Conservation (phyloP, 2,888 invertebrate species). For the Lasioglossum figueresi region DNA sequence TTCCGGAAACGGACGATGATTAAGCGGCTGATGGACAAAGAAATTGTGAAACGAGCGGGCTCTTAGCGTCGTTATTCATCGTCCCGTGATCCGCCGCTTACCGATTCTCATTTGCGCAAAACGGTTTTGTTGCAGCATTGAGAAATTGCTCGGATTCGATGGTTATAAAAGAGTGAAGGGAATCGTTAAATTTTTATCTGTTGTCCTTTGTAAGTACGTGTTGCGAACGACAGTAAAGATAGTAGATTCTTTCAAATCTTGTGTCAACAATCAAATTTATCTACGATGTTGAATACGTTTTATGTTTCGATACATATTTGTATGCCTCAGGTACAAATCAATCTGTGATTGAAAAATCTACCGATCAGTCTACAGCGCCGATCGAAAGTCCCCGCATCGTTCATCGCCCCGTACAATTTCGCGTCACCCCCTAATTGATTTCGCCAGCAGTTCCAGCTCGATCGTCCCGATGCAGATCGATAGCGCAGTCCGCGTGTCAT, state of each 20-base stretch:
- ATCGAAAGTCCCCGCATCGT: neutral
- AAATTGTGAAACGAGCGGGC: neutral
- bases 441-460: neutral
- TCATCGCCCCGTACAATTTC: neutral
- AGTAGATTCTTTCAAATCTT: no score
- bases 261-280: no score
- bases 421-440: neutral
- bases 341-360: no score
- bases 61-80: neutral
- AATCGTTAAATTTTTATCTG: no score
- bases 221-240: no score
- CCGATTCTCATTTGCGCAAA: neutral
- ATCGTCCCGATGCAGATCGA: neutral
- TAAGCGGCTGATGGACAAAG: constrained; percentile 10
- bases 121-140: neutral
- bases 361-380: neutral
- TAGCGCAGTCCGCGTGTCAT: neutral
- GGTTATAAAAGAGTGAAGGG: neutral
- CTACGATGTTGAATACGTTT: no score
- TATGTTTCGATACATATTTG: no score
- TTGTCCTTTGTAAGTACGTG: no score
- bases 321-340: no score
- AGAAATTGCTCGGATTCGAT: neutral
- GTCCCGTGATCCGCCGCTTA: neutral
- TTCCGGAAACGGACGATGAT: constrained; percentile 1